Conservation (phyloP, 2,797 vertebrate species). For the Crypturellus tataupa region DNA sequence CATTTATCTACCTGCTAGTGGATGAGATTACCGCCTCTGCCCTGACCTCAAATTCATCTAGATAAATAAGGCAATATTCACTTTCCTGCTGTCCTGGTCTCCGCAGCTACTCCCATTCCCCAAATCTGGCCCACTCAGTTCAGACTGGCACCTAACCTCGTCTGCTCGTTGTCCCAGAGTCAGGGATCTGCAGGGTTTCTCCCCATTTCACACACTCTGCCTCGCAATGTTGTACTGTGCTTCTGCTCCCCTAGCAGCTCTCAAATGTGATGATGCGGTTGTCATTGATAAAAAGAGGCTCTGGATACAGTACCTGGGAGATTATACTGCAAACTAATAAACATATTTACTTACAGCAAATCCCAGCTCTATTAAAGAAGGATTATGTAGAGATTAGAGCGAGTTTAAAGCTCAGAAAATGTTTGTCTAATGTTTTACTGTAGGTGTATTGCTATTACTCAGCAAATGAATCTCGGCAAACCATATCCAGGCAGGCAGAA, state of each 20-base stretch:
- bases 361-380: neutral
- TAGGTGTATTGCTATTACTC: neutral
- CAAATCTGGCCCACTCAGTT: neutral
- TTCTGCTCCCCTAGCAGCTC: neutral
- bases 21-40: neutral
- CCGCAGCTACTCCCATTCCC: neutral
- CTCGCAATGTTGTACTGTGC: neutral
- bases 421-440: constrained; percentile 17
- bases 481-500: neutral
- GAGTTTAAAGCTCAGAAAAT: constrained; percentile 25
- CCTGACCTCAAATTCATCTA: neutral
- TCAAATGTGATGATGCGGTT: neutral
- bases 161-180: neutral
- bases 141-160: neutral
- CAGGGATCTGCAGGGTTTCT: neutral
- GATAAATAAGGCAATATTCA: neutral
- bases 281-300: neutral
- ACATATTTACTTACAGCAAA: neutral
- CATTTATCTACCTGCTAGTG: neutral
- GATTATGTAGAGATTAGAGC: neutral
- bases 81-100: neutral
- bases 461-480: neutral
- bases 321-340: neutral
- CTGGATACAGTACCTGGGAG: neutral
- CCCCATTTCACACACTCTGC: neutral